Evolutionary conservation across 2,888 invertebrate species (phyloP).

Genomic region (Chelonus formosanus): DNA sequence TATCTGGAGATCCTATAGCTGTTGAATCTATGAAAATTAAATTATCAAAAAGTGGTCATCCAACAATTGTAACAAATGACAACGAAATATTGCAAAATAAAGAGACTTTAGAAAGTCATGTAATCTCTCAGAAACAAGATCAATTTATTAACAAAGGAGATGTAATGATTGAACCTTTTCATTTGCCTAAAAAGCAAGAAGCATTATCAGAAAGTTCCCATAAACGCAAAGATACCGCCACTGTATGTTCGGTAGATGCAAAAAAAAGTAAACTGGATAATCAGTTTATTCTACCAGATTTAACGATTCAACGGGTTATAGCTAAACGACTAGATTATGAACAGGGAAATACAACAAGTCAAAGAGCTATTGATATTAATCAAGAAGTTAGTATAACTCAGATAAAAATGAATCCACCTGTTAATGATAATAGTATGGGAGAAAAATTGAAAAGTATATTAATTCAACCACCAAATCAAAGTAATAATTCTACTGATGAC

Average conservation of each 20-base stretch:
- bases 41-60: constrained; percentile 59
- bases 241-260: constrained; percentile 55
- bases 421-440: constrained; percentile 45
- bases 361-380: too few species aligned
- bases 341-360: not conserved
- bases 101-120: constrained; percentile 33
- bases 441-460: constrained; percentile 56
- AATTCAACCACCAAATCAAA: constrained; percentile 40
- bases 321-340: constrained; percentile 43
- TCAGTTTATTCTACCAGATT: constrained; percentile 57
- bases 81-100: constrained; percentile 40
- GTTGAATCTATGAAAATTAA: constrained; percentile 55
- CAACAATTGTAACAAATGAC: constrained; percentile 57
- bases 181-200: constrained; percentile 43
- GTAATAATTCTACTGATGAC: constrained; percentile 46
- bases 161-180: constrained; percentile 55
- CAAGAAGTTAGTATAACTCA: constrained; percentile 62
- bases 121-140: constrained; percentile 37
- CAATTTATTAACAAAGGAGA: constrained; percentile 48
- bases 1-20: constrained; percentile 28
- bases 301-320: constrained; percentile 58
- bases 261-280: constrained; percentile 58
- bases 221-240: constrained; percentile 56
- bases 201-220: constrained; percentile 44
- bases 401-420: constrained; percentile 45